phyloP scores from a whole-genome alignment of 2,797 vertebrate genomes.

The Notoglanidium macrostoma region DNA sequence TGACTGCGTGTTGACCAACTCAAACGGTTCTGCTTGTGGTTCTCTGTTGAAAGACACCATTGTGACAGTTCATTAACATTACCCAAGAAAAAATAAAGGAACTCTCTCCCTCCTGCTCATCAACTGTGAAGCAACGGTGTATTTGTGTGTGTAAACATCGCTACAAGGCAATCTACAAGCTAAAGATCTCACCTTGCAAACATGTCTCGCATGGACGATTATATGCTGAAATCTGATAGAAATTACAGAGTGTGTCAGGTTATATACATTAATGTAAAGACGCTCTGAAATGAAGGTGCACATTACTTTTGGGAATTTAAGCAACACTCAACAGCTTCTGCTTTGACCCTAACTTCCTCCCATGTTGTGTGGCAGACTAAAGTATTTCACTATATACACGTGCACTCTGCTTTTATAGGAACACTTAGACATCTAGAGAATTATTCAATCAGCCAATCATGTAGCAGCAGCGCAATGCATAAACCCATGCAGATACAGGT shows the following conservation, averaged over 20 bases:
- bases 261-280: neutral
- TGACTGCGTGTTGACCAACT: neutral
- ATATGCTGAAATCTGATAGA: neutral
- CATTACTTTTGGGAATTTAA: neutral
- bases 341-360: neutral
- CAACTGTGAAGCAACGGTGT: neutral
- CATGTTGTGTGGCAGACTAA: neutral
- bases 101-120: neutral
- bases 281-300: neutral
- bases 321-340: neutral
- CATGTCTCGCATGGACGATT: neutral
- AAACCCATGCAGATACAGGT: neutral
- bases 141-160: too few species aligned
- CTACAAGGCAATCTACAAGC: too few species aligned
- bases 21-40: neutral
- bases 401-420: neutral
- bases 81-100: constrained; percentile 5
- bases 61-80: neutral
- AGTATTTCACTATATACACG: neutral
- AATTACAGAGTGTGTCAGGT: neutral
- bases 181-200: neutral
- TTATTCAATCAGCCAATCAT: neutral
- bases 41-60: neutral
- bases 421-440: neutral
- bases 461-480: neutral